These are phyloP conservation scores for Scelioninae gen. 2 DNA, from an alignment of 2,888 invertebrate species.

Conservation along the genomic window DNA sequence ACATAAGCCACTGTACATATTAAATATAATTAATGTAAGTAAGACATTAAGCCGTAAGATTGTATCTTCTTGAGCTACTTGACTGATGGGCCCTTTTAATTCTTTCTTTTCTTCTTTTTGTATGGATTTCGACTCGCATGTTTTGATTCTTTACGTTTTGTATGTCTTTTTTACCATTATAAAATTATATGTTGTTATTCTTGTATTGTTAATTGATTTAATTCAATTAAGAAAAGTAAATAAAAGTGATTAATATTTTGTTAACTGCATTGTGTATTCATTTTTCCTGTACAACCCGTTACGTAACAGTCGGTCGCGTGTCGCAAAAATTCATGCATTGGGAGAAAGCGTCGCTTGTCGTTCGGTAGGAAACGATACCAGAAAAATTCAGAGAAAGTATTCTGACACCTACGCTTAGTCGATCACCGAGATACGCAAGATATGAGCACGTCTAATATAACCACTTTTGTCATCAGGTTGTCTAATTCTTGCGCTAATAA, in stretches of 20 bases:
- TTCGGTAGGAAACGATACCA: conserved; percentile 42
- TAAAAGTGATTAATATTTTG: conserved; percentile 73
- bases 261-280: conserved; percentile 61
- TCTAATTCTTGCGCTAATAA: background rate
- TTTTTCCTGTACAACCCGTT: conserved; percentile 26
- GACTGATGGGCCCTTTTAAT: conserved; percentile 69
- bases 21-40: conserved; percentile 64
- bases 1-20: conserved; percentile 73
- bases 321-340: conserved; percentile 38
- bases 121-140: conserved; percentile 58
- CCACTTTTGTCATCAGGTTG: background rate
- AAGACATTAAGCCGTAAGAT: conserved; percentile 62
- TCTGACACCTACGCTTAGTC: conserved; percentile 57
- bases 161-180: conserved; percentile 63
- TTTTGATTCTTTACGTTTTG: conserved; percentile 39
- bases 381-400: conserved; percentile 52
- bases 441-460: background rate
- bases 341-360: conserved; percentile 52
- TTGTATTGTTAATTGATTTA: conserved; percentile 72
- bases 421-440: conserved; percentile 4
- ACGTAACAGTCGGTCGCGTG: conserved; percentile 28
- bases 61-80: conserved; percentile 59
- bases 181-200: conserved; percentile 67
- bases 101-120: conserved; percentile 38
- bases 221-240: conserved; percentile 64